Conservation (phyloP, 2,888 invertebrate species). For the Callimorpha dominula region DNA sequence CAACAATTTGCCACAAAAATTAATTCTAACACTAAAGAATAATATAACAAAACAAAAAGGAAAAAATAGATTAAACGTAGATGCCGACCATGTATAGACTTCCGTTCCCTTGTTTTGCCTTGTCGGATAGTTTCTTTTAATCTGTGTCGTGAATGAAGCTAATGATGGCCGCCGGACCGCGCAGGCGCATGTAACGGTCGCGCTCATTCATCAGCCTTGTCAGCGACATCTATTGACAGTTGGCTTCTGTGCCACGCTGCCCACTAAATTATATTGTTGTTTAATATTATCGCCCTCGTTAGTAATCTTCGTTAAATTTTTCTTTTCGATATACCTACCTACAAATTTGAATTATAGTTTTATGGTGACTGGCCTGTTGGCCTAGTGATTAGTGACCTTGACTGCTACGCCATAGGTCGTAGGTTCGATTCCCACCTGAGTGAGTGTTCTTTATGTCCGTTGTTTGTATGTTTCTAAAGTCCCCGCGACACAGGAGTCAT, state of each 20-base stretch:
- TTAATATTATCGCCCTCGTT: slow-evolving; percentile 18
- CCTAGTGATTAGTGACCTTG: no score
- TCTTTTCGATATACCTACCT: neutral
- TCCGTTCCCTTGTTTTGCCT: slow-evolving; percentile 74
- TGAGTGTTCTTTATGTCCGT: no score
- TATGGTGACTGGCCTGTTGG: no score
- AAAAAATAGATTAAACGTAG: slow-evolving; percentile 54
- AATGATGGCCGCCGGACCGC: slow-evolving; percentile 64
- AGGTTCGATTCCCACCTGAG: no score
- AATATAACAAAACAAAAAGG: slow-evolving; percentile 24
- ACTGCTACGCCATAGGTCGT: neutral
- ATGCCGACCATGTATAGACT: slow-evolving; percentile 73
- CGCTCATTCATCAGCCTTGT: slow-evolving; percentile 83
- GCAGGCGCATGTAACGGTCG: slow-evolving; percentile 74
- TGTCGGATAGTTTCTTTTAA: slow-evolving; percentile 81
- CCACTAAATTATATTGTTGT: slow-evolving; percentile 38
- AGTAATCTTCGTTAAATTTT: neutral
- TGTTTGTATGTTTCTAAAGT: no score
- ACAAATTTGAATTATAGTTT: neutral
- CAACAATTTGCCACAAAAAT: slow-evolving; percentile 9
- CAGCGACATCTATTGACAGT: slow-evolving; percentile 85
- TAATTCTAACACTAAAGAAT: slow-evolving; percentile 28
- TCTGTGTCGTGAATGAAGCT: slow-evolving; percentile 77
- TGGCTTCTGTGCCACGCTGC: slow-evolving; percentile 74
- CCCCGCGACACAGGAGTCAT: no score